phyloP scores from a whole-genome alignment of 2,113 vertebrate species.

The Cheirogaleus medius region DNA sequence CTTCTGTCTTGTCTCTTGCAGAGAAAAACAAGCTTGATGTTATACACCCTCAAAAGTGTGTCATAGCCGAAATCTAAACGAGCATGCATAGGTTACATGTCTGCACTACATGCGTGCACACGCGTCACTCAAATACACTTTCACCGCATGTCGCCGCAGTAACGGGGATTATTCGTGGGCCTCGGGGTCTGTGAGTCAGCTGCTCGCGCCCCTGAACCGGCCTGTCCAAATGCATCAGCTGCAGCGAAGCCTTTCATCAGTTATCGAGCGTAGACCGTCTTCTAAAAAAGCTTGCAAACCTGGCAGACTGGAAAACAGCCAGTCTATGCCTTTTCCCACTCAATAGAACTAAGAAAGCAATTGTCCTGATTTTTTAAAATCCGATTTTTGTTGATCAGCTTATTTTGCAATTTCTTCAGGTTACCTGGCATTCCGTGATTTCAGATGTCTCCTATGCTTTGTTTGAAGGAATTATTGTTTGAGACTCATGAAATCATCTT shows the following conservation, averaged over 20 bases:
- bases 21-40: constrained; percentile 8
- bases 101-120: not conserved
- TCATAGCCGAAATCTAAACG: not conserved
- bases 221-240: not conserved
- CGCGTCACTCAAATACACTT: not conserved
- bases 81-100: not conserved
- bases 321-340: not conserved
- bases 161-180: not conserved
- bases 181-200: not conserved
- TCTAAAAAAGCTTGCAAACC: not conserved
- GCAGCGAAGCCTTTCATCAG: not conserved
- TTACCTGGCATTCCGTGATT: not conserved
- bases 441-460: not conserved
- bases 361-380: not conserved
- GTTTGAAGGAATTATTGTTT: not conserved
- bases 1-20: constrained; percentile 19
- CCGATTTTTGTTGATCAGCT: not conserved
- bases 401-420: not conserved
- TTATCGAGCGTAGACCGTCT: not conserved
- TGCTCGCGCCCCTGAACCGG: not conserved
- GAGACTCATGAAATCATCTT: not conserved
- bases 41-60: not conserved
- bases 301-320: not conserved
- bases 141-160: not conserved
- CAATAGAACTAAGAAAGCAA: not conserved